These are phyloP conservation scores for Centropus unirufus DNA, from an alignment of 2,113 vertebrate species.

Conservation along the genomic window DNA sequence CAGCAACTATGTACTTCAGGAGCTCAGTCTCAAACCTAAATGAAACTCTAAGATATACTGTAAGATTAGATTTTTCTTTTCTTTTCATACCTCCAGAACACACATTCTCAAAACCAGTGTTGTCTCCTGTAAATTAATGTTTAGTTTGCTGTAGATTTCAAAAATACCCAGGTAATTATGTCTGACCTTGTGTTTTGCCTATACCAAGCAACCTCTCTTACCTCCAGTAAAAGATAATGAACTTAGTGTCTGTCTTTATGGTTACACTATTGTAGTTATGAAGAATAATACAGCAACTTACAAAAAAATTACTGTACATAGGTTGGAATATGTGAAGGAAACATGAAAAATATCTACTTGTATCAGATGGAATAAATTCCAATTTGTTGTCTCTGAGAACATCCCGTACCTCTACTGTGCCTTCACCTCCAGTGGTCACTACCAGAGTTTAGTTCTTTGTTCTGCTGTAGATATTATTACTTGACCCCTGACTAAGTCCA, in stretches of 20 bases:
- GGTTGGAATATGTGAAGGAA: not conserved
- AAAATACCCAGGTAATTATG: not conserved
- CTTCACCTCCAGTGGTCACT: not conserved
- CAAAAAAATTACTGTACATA: not conserved
- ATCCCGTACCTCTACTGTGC: not conserved
- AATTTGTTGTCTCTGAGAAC: not conserved
- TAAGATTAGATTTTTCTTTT: not conserved
- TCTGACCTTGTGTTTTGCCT: not conserved
- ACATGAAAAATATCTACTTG: not conserved
- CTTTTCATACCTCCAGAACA: not conserved
- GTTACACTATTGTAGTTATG: not conserved
- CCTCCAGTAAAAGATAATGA: not conserved
- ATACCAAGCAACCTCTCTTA: not conserved
- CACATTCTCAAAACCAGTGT: not conserved
- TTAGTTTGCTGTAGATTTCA: not conserved
- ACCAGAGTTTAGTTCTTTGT: not conserved
- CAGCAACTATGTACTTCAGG: not conserved
- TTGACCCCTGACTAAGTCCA: not conserved
- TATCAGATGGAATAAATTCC: not conserved
- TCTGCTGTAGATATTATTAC: not conserved
- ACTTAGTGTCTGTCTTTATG: not conserved
- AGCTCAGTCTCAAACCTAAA: not conserved
- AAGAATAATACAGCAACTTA: not conserved
- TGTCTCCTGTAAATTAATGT: not conserved
- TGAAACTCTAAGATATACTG: not conserved